phyloP scores from a whole-genome alignment of 2,888 invertebrate genomes.

The Campopleginae sp. region DNA sequence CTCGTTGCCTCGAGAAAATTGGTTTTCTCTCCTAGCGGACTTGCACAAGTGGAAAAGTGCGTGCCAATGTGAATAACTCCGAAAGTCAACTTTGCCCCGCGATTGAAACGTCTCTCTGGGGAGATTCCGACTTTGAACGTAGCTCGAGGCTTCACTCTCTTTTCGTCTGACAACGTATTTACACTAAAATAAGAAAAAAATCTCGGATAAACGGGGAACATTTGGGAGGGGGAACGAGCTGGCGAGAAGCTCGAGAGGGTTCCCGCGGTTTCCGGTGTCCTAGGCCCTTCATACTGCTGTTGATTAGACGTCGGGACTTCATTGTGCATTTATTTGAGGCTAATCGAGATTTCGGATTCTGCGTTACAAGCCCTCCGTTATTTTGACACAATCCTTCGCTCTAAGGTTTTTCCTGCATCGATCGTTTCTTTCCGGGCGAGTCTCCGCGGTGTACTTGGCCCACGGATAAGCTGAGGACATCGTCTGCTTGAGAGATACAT shows the following conservation, averaged over 20 bases:
- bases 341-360: too few species aligned
- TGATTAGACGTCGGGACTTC: too few species aligned
- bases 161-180: constrained; percentile 26
- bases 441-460: constrained; percentile 43
- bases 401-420: background rate
- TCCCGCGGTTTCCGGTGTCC: constrained; percentile 20
- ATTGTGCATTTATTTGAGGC: too few species aligned
- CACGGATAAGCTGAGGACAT: constrained; percentile 50
- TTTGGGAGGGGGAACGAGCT: constrained; percentile 39
- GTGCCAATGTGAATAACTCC: constrained; percentile 58
- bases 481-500: constrained; percentile 69
- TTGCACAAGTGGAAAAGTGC: constrained; percentile 60
- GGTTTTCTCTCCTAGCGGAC: constrained; percentile 10
- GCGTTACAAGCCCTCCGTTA: too few species aligned
- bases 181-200: constrained; percentile 54
- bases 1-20: constrained; percentile 35
- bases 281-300: background rate
- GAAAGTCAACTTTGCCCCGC: constrained; percentile 61
- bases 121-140: constrained; percentile 57
- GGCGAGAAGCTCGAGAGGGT: constrained; percentile 61
- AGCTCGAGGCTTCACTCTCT: constrained; percentile 51
- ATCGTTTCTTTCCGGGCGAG: constrained; percentile 21
- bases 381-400: background rate
- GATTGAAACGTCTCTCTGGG: constrained; percentile 78
- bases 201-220: constrained; percentile 57